These are phyloP conservation scores for Drosophila limbata DNA, from an alignment of 2,888 invertebrate species.

Conservation along the genomic window DNA sequence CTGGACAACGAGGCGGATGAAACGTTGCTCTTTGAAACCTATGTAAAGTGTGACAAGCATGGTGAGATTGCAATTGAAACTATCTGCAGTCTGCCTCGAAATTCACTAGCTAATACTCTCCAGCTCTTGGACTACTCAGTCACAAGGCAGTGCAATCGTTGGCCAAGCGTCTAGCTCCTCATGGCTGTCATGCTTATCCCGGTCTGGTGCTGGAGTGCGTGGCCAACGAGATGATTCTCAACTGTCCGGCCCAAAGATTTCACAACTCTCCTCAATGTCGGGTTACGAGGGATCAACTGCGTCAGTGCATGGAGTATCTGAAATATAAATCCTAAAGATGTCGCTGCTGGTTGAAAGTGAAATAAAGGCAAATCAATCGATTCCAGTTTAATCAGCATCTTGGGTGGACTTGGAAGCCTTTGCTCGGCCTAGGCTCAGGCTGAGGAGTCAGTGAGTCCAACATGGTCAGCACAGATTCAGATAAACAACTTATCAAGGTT, in stretches of 20 bases:
- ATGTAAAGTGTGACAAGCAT: constrained; percentile 69
- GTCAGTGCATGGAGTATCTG: constrained; percentile 56
- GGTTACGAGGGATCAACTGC: constrained; percentile 53
- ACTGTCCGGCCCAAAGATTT: constrained; percentile 63
- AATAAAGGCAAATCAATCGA: constrained; percentile 27
- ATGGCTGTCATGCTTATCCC: constrained; percentile 67
- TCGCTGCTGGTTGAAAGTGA: neutral
- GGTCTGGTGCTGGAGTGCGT: constrained; percentile 76
- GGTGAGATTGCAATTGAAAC: constrained; percentile 41
- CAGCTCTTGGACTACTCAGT: constrained; percentile 55
- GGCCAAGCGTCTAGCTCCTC: constrained; percentile 38
- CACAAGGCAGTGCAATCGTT: constrained; percentile 52
- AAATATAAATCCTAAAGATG: constrained; percentile 38
- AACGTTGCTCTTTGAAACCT: constrained; percentile 59
- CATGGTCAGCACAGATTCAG: constrained; percentile 19
- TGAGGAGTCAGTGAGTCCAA: neutral
- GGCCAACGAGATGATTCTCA: constrained; percentile 73
- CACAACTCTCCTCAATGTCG: constrained; percentile 58
- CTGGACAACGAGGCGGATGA: constrained; percentile 53
- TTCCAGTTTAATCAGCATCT: neutral
- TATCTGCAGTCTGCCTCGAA: neutral
- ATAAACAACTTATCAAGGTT: neutral
- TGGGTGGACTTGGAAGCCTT: neutral
- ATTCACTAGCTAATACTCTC: neutral
- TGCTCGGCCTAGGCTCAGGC: neutral